These are phyloP conservation scores for Melanotaenia nigrans DNA, from an alignment of 2,797 vertebrate species.

Conservation along the genomic window DNA sequence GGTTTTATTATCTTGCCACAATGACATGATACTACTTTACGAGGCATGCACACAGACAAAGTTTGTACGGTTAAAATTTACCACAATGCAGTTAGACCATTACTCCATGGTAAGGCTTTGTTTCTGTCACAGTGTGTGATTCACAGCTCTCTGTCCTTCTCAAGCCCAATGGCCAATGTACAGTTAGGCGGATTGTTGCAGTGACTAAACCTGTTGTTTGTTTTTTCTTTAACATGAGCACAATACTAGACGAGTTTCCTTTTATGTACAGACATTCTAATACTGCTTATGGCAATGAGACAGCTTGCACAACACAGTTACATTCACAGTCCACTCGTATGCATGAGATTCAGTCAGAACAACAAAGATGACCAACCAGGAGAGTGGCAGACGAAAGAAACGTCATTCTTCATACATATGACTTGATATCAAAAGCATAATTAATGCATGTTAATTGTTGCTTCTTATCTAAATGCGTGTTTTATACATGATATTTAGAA, in stretches of 20 bases:
- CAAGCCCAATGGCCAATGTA: constrained; percentile 82
- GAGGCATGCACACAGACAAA: constrained; percentile 95
- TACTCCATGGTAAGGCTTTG: constrained; percentile 86
- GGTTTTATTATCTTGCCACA: constrained; percentile 86
- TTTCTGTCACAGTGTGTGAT: constrained; percentile 91
- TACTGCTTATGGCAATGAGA: constrained; percentile 86
- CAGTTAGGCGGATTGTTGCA: constrained; percentile 75
- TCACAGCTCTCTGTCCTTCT: constrained; percentile 77
- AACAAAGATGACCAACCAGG: constrained; percentile 69
- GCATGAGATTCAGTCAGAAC: constrained; percentile 77
- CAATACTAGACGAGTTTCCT: constrained; percentile 83
- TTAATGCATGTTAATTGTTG: constrained; percentile 62
- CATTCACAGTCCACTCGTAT: constrained; percentile 84
- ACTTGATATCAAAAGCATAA: constrained; percentile 74
- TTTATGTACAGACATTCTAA: constrained; percentile 90
- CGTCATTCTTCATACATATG: constrained; percentile 59
- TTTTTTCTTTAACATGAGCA: constrained; percentile 74
- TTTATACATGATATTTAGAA: constrained; percentile 73
- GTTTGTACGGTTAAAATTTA: constrained; percentile 80
- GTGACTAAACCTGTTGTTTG: constrained; percentile 80
- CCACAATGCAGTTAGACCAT: constrained; percentile 82
- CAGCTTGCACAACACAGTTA: constrained; percentile 83
- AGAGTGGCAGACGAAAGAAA: constrained; percentile 69
- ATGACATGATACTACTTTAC: constrained; percentile 89
- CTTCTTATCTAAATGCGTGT: constrained; percentile 62